Conservation (phyloP, 2,888 invertebrate genomes). For the Marasmarcha lunaedactyla region DNA sequence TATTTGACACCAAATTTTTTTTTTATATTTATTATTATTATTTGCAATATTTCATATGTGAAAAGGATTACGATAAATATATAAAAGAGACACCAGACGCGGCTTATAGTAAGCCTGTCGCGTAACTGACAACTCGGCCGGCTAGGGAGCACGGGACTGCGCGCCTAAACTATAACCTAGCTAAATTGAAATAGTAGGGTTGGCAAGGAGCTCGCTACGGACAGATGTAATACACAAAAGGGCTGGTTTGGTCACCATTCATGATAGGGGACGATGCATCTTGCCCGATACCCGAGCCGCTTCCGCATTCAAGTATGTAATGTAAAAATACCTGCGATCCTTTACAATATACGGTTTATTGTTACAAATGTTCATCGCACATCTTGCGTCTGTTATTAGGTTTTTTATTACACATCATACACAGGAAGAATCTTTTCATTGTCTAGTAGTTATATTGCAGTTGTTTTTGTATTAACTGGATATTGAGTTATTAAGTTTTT, state of each 20-base stretch:
- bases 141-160: slow-evolving; percentile 40
- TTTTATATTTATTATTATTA: too few relatives aligned
- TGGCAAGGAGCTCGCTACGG: slow-evolving; percentile 26
- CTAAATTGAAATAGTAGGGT: slow-evolving; percentile 50
- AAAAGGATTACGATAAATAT: too few relatives aligned
- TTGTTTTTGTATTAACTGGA: too few relatives aligned
- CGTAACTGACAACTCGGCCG: slow-evolving; percentile 41
- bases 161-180: slow-evolving; percentile 60
- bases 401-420: too few relatives aligned
- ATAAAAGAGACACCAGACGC: slow-evolving; percentile 25
- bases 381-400: too few relatives aligned
- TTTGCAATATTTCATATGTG: too few relatives aligned
- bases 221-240: slow-evolving; percentile 32
- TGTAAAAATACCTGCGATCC: slow-evolving; percentile 7
- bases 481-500: too few relatives aligned
- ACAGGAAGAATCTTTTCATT: too few relatives aligned
- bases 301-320: slow-evolving; percentile 46
- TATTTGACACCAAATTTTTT: background rate
- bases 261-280: slow-evolving; percentile 36
- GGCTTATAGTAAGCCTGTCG: slow-evolving; percentile 45
- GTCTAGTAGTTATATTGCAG: too few relatives aligned
- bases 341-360: background rate
- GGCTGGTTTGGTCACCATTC: slow-evolving; percentile 49
- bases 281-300: slow-evolving; percentile 22
- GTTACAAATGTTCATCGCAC: too few relatives aligned